Evolutionary conservation across 1,140 invertebrate genomes (phyloP).

Genomic region (Diabrotica virgifera): DNA sequence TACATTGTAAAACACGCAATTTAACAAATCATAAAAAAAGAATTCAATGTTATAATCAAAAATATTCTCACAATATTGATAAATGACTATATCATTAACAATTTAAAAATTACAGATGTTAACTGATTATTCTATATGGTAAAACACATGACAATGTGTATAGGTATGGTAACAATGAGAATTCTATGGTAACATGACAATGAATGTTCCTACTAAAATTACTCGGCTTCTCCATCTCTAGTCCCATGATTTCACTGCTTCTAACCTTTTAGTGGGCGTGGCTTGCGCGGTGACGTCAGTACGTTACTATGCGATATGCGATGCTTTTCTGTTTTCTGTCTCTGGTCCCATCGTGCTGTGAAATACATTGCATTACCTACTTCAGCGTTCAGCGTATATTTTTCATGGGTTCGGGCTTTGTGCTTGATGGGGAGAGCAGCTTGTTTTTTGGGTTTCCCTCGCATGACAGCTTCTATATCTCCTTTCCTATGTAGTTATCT

Average conservation of each 20-base stretch:
- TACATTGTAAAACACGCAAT: too few species aligned
- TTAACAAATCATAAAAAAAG: too few species aligned
- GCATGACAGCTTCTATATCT: neutral
- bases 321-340: neutral
- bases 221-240: neutral
- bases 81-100: too few species aligned
- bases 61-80: too few species aligned
- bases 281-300: neutral
- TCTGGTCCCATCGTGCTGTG: neutral
- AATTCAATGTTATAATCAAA: too few species aligned
- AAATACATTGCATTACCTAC: neutral
- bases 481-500: too few species aligned
- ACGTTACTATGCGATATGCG: conserved; percentile 2
- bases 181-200: too few species aligned
- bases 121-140: too few species aligned
- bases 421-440: neutral
- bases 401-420: neutral
- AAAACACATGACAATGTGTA: too few species aligned
- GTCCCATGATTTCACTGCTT: neutral
- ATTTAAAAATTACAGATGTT: too few species aligned
- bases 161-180: too few species aligned
- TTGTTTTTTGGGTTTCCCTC: neutral
- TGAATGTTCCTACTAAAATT: too few species aligned
- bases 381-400: neutral
- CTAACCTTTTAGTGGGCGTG: neutral